Evolutionary conservation across 2,113 vertebrate genomes (phyloP), one percentile per base, ranked within the genome.

Genomic region (Cyanistes caeruleus): DNA sequence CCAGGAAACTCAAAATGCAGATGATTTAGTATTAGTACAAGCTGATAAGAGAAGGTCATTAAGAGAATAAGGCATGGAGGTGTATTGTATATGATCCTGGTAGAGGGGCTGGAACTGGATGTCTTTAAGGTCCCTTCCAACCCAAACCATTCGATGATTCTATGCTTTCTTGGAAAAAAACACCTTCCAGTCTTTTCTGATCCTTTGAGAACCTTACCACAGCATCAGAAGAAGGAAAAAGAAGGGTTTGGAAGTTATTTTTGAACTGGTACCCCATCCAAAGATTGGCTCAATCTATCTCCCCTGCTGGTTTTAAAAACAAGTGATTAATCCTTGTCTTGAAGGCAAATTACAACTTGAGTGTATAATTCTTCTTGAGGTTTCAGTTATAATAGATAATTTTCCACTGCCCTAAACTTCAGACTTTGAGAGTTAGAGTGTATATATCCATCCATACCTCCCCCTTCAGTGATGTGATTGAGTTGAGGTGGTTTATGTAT

Each of bases 381-480:
- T 69, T 92, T 88, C 22, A 41, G 2, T 22, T 37, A 9, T 7
- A 19, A 19, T 83, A 58, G 30, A 28, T 58, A 68, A 58, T 77
- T 86, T 67, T 69, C 63, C 17, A 13, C 30, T 86, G 51, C 62
- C 63, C 68, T 91, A 14, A 79, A n/a, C 12, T 28, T 72, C 18
- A 10, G 44, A 35, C 15, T 77, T 33, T 74, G 43, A 46, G 56
- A 67, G 2, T 83, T 37, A 24, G 23, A 35, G 2, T 39, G 5
- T 43, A 5, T 21, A 0, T 23, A 4, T 31, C 1, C 43, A 3
- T 65, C 17, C 18, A 2, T 7, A 2, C 10, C 9, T 30, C 6
- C 24, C 31, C 25, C 18, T 64, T 30, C 62, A 69, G 0, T 51
- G 44, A 9, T 0, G 1, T 37, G 46, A 27, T 6, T 70, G 80